These are phyloP conservation scores for Chrysopa pallens DNA, from an alignment of 1,140 invertebrate genomes.

Conservation along the genomic window DNA sequence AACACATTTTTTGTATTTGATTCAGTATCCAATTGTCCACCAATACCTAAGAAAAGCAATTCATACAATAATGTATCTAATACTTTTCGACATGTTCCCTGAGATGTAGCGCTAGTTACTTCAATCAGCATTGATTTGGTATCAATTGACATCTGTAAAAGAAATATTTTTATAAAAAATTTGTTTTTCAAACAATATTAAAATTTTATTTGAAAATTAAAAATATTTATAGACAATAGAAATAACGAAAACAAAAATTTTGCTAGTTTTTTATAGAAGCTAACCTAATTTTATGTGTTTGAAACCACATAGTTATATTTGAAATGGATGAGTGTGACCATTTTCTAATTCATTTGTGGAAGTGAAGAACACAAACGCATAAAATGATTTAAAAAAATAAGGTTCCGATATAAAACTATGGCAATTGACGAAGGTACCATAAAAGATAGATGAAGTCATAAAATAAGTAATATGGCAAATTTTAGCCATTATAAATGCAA, in stretches of 20 bases:
- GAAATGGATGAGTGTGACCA: too few relatives aligned
- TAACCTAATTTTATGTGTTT: not conserved
- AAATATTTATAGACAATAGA: too few relatives aligned
- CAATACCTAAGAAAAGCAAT: constrained; percentile 33
- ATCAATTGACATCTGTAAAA: constrained; percentile 32
- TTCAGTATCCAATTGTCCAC: constrained; percentile 14
- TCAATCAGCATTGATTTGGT: constrained; percentile 56
- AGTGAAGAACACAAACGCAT: too few relatives aligned
- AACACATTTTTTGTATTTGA: constrained; percentile 5
- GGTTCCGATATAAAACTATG: too few relatives aligned
- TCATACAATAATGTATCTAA: constrained; percentile 46
- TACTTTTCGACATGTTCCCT: constrained; percentile 46
- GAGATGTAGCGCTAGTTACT: constrained; percentile 51
- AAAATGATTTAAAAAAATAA: too few relatives aligned
- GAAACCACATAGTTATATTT: too few relatives aligned
- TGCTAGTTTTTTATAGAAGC: not conserved
- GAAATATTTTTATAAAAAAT: not conserved
- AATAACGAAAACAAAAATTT: constrained; percentile 2
- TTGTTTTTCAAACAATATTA: not conserved
- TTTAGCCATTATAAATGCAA: too few relatives aligned
- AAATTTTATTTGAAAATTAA: constrained; percentile 1
- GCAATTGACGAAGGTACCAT: too few relatives aligned
- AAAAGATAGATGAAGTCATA: too few relatives aligned
- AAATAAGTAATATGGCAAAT: too few relatives aligned
- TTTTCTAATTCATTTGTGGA: too few relatives aligned